phyloP scores from a whole-genome alignment of 2,888 invertebrate genomes.

The Epistrophella euchroma region DNA sequence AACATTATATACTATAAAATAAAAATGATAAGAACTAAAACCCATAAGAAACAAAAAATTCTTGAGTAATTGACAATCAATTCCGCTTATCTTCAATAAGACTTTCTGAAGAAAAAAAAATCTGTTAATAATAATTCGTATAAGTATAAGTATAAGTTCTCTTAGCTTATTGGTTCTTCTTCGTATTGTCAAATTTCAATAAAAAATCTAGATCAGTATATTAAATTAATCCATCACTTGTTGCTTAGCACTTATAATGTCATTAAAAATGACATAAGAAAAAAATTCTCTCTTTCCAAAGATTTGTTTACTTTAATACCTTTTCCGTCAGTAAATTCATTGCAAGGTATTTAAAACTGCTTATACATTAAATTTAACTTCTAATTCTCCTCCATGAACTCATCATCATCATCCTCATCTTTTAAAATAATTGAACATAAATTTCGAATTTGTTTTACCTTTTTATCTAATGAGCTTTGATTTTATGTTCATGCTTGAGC shows the following conservation, averaged over 20 bases:
- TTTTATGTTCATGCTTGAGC: not conserved
- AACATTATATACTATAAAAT: too few species aligned
- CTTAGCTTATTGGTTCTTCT: too few species aligned
- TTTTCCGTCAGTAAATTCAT: not conserved
- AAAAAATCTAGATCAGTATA: not conserved
- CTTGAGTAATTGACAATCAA: too few species aligned
- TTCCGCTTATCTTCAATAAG: too few species aligned
- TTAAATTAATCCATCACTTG: not conserved
- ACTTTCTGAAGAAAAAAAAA: too few species aligned
- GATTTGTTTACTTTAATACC: not conserved
- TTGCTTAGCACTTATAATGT: not conserved
- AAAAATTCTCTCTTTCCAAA: not conserved
- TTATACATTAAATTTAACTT: not conserved
- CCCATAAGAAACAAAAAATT: too few species aligned
- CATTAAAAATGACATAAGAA: not conserved
- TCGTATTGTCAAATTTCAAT: not conserved
- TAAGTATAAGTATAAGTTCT: too few species aligned
- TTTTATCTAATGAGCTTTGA: conserved; percentile 2
- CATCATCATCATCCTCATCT: not conserved
- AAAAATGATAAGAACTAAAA: too few species aligned
- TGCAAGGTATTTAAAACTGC: not conserved
- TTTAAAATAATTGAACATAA: not conserved
- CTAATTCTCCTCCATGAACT: not conserved
- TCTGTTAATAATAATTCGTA: too few species aligned
- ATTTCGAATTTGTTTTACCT: not conserved